Evolutionary conservation across 2,888 invertebrate genomes (phyloP), one percentile per base, ranked within the genome.

Genomic region (Agonum fuliginosum): DNA sequence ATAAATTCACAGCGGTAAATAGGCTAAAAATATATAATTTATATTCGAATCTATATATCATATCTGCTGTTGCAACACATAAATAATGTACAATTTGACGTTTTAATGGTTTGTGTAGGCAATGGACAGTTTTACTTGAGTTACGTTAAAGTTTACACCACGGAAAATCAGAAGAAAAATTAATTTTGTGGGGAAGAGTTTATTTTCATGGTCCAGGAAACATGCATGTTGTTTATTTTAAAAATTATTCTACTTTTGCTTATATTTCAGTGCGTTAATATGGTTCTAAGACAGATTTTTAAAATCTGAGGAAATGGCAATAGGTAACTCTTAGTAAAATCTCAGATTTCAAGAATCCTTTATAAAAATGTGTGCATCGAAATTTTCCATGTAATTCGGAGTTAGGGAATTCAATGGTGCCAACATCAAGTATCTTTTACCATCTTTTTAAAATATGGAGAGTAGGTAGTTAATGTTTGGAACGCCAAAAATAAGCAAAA

Each of bases 71-170:
- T 37, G 67, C 41, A 37, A 41, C 41, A n/a, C 37, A 37, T 67
- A 67, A 67, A 67, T 67, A 67, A 67, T 67, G 14, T 22, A 41
- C 20, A 67, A 67, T 67, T 67, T 67, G 67, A 67, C 67, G 22
- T 37, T 67, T 67, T 67, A 67, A 67, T 67, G 67, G 22, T 43
- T 41, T 67, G 67, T 62, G 58, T 62, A 62, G 58, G 58, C 58
- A 30, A 54, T 62, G 30, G 58, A 62, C 58, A 62, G 58, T 62
- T 62, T 62, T 62, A 62, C 58, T 62, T 62, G 30, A 62, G 27
- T 30, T 54, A 5, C 5, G 54, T 10, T 54, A 22, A 27, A 54
- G 24, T 54, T 14, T 62, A 30, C 30, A 1, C 30, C 14, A 14
- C 12, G 58, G 30, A 62, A 62, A 62, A 62, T 62, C 30, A 62